A percentile compares a stretch with the other conserved stretches of the same genome.
Evolutionary conservation across 2,888 invertebrate species (phyloP).

Genomic region (Epistrophe eligans): DNA sequence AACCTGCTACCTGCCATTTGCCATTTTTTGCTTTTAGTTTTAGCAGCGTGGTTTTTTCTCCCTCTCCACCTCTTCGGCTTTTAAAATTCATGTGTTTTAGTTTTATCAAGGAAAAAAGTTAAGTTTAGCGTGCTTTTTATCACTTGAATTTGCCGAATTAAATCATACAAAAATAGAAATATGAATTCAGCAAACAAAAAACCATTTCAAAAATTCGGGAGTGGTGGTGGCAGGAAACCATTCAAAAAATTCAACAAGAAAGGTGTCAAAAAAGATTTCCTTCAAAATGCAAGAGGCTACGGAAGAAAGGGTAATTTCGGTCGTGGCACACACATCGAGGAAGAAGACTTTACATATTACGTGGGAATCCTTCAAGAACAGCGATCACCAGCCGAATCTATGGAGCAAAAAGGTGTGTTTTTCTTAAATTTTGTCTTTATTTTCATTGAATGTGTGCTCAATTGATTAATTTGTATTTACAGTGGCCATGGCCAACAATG

Average conservation of each 20-base stretch:
- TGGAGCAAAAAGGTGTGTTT: constrained; percentile 88
- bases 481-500: constrained; percentile 88
- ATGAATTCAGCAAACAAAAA: constrained; percentile 26
- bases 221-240: neutral
- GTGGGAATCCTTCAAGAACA: constrained; percentile 90
- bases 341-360: constrained; percentile 91
- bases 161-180: neutral
- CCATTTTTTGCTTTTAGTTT: neutral
- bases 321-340: constrained; percentile 88
- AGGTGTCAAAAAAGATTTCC: constrained; percentile 79
- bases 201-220: constrained; percentile 12
- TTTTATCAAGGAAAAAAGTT: neutral
- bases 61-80: neutral
- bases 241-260: constrained; percentile 30
- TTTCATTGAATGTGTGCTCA: neutral
- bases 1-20: neutral
- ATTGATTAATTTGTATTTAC: constrained; percentile 6
- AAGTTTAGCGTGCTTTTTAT: constrained; percentile 3
- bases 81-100: too few species aligned
- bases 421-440: neutral
- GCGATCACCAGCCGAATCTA: neutral
- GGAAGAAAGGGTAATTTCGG: constrained; percentile 90
- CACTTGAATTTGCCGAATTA: neutral
- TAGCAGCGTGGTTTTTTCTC: neutral
- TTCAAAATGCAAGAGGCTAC: constrained; percentile 90